Conservation (phyloP, 1,140 invertebrate species). For the Popillia japonica region DNA sequence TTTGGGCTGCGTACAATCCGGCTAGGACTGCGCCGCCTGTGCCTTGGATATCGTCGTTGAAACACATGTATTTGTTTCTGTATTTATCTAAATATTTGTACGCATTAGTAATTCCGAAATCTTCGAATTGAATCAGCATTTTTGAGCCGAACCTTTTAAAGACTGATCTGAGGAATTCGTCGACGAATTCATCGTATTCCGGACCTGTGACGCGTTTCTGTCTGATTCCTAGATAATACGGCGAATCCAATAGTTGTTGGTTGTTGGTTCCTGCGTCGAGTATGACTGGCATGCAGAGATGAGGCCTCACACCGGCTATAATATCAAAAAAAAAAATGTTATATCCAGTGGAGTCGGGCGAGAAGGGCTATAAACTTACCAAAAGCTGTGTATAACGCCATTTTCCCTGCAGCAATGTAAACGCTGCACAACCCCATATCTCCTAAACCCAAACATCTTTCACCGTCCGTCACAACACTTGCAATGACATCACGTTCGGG, state of each 20-base stretch:
- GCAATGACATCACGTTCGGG: slow-evolving; percentile 91
- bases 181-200: slow-evolving; percentile 91
- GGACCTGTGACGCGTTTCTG: slow-evolving; percentile 82
- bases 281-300: slow-evolving; percentile 90
- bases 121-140: slow-evolving; percentile 90
- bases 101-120: slow-evolving; percentile 93
- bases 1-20: slow-evolving; percentile 84
- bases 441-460: slow-evolving; percentile 91
- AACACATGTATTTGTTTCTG: slow-evolving; percentile 85
- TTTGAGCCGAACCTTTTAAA: slow-evolving; percentile 84
- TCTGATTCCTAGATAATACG: slow-evolving; percentile 89
- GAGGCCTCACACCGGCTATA: slow-evolving; percentile 90
- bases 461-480: slow-evolving; percentile 94
- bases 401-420: slow-evolving; percentile 95
- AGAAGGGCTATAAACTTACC: not conserved
- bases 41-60: slow-evolving; percentile 97
- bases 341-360: too few species aligned
- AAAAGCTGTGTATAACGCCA: slow-evolving; percentile 84
- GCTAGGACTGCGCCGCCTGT: slow-evolving; percentile 90
- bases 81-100: slow-evolving; percentile 88
- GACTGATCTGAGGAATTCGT: slow-evolving; percentile 96
- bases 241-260: slow-evolving; percentile 83
- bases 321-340: slow-evolving; percentile 56
- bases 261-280: slow-evolving; percentile 95
- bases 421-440: slow-evolving; percentile 94